Evolutionary conservation across 2,888 invertebrate genomes (phyloP).

Genomic region (Ennomos fuscantarius): DNA sequence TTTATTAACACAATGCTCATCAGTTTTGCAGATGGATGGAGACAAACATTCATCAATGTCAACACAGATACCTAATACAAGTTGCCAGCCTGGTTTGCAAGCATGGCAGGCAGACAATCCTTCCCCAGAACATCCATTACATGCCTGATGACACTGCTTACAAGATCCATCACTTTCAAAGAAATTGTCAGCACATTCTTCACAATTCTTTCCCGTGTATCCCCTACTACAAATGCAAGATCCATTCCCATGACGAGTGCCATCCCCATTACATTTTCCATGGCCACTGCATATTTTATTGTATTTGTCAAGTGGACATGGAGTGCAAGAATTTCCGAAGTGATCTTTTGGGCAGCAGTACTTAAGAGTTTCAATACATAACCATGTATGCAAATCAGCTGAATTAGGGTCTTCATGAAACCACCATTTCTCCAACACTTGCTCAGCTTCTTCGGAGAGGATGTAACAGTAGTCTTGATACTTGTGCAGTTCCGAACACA

Average conservation of each 20-base stretch:
- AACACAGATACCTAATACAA: slow-evolving; percentile 88
- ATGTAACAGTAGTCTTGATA: slow-evolving; percentile 92
- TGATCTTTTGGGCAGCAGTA: slow-evolving; percentile 94
- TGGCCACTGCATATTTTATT: slow-evolving; percentile 91
- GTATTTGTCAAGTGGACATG: slow-evolving; percentile 85
- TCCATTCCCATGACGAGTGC: slow-evolving; percentile 96
- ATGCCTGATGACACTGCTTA: slow-evolving; percentile 91
- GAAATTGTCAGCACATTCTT: slow-evolving; percentile 87
- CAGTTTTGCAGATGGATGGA: slow-evolving; percentile 78
- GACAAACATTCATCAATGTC: slow-evolving; percentile 94
- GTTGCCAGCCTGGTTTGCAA: slow-evolving; percentile 89
- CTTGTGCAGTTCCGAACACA: slow-evolving; percentile 89
- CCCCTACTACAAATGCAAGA: slow-evolving; percentile 93
- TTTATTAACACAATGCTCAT: slow-evolving; percentile 94
- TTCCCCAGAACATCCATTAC: slow-evolving; percentile 90
- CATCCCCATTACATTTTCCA: slow-evolving; percentile 93
- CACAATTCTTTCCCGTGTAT: slow-evolving; percentile 91
- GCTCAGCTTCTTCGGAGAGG: slow-evolving; percentile 92
- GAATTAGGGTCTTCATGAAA: slow-evolving; percentile 85
- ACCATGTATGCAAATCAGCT: slow-evolving; percentile 80
- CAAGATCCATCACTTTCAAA: slow-evolving; percentile 89
- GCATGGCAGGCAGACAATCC: slow-evolving; percentile 86
- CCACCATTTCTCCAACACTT: slow-evolving; percentile 95
- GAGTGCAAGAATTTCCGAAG: slow-evolving; percentile 91
- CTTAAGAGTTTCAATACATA: slow-evolving; percentile 91